phyloP scores from a whole-genome alignment of 2,113 vertebrate genomes.

The Gymnocephalus cernua region DNA sequence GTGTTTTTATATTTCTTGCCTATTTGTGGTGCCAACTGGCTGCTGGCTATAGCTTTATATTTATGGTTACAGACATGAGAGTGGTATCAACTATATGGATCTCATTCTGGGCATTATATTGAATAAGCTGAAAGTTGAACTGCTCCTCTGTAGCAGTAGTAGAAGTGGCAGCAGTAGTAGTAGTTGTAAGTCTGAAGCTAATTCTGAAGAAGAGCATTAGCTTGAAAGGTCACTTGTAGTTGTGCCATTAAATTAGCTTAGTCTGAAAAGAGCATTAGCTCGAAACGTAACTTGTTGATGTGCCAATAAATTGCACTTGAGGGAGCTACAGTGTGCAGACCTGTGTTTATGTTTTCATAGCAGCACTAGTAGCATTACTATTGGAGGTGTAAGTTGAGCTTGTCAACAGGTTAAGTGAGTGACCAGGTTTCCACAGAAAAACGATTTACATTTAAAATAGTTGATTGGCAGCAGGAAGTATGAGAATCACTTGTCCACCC shows the following conservation, averaged over 20 bases:
- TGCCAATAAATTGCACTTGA: no score
- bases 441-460: not conserved
- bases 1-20: not conserved
- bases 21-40: not conserved
- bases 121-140: not conserved
- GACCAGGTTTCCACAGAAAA: not conserved
- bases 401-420: not conserved
- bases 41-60: not conserved
- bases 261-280: no score
- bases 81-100: not conserved
- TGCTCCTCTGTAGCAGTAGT: not conserved
- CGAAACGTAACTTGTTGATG: no score
- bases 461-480: constrained; percentile 38
- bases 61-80: not conserved
- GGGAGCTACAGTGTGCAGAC: no score
- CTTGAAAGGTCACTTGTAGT: no score
- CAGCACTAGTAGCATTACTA: not conserved
- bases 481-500: constrained; percentile 23
- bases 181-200: no score
- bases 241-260: no score
- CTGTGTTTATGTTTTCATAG: no score
- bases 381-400: not conserved
- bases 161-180: not conserved
- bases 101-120: not conserved
- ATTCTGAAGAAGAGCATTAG: no score